These are phyloP conservation scores for Chanos chanos DNA, from an alignment of 2,797 vertebrate species.

Conservation along the genomic window DNA sequence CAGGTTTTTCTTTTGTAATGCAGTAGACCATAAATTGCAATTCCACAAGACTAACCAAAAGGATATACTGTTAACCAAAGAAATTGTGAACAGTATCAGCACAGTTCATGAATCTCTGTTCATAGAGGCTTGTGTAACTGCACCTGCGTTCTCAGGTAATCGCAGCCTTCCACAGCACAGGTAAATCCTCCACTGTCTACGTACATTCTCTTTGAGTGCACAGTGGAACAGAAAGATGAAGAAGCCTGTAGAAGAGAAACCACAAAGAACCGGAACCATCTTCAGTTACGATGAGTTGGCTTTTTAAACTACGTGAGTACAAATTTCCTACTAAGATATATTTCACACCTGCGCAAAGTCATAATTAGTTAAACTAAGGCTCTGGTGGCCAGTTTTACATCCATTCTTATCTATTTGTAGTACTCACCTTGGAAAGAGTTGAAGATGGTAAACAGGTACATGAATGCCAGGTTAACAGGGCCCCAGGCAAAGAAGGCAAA, in stretches of 20 bases:
- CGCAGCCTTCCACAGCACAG: slow-evolving; percentile 88
- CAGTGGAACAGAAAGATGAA: slow-evolving; percentile 95
- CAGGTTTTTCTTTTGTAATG: too few relatives aligned
- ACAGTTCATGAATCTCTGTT: too few relatives aligned
- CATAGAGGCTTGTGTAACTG: too few relatives aligned
- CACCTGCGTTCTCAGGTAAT: slow-evolving; percentile 89
- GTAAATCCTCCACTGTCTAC: slow-evolving; percentile 85
- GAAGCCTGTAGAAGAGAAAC: slow-evolving; percentile 71
- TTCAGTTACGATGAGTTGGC: neutral
- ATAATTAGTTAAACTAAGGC: too few relatives aligned
- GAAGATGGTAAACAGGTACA: slow-evolving; percentile 90
- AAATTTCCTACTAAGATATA: too few relatives aligned
- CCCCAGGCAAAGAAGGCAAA: slow-evolving; percentile 92
- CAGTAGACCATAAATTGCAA: too few relatives aligned
- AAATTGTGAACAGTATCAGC: too few relatives aligned
- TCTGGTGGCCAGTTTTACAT: too few relatives aligned
- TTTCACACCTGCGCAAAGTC: too few relatives aligned
- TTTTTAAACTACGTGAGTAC: too few relatives aligned
- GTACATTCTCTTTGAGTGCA: slow-evolving; percentile 87
- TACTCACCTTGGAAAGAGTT: slow-evolving; percentile 89
- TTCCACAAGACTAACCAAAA: too few relatives aligned
- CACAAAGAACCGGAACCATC: neutral
- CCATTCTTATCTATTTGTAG: neutral
- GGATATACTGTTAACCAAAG: too few relatives aligned
- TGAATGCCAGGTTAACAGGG: slow-evolving; percentile 78